phyloP scores from a whole-genome alignment of 2,888 invertebrate species.

The Parnassius glacialis region DNA sequence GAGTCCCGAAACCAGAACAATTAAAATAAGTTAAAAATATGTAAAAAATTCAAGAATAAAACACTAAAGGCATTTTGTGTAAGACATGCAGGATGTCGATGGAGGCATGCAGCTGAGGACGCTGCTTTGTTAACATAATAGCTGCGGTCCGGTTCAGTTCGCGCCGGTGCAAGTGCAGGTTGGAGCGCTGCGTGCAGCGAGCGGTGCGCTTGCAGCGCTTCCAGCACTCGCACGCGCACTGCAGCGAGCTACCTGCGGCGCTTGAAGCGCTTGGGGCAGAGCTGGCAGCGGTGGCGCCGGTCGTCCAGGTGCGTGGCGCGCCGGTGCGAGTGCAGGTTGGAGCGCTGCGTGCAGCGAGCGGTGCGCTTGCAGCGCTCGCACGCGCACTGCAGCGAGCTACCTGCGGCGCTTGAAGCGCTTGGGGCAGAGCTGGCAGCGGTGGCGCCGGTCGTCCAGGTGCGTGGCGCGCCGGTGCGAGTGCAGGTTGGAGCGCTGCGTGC shows the following conservation, averaged over 20 bases:
- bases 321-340: slow-evolving; percentile 90
- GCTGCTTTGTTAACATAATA: no score
- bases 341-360: slow-evolving; percentile 89
- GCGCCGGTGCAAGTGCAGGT: slow-evolving; percentile 88
- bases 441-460: slow-evolving; percentile 88
- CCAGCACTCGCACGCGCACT: slow-evolving; percentile 89
- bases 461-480: slow-evolving; percentile 90
- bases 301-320: slow-evolving; percentile 89
- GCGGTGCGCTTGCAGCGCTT: slow-evolving; percentile 63
- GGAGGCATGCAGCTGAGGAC: no score
- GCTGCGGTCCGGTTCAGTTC: slow-evolving; percentile 1
- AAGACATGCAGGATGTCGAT: no score
- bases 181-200: slow-evolving; percentile 75
- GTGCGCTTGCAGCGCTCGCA: slow-evolving; percentile 86
- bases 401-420: slow-evolving; percentile 85
- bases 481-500: slow-evolving; percentile 83
- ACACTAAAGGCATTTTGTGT: no score
- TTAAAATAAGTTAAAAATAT: no score
- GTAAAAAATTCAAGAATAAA: no score
- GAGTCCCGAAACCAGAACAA: no score
- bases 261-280: slow-evolving; percentile 84
- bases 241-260: slow-evolving; percentile 33
- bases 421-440: slow-evolving; percentile 86
- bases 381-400: slow-evolving; percentile 52
- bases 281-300: slow-evolving; percentile 85